Conservation (phyloP, 23 tunicate species). For the Oikopleura vanhoeffeni region DNA sequence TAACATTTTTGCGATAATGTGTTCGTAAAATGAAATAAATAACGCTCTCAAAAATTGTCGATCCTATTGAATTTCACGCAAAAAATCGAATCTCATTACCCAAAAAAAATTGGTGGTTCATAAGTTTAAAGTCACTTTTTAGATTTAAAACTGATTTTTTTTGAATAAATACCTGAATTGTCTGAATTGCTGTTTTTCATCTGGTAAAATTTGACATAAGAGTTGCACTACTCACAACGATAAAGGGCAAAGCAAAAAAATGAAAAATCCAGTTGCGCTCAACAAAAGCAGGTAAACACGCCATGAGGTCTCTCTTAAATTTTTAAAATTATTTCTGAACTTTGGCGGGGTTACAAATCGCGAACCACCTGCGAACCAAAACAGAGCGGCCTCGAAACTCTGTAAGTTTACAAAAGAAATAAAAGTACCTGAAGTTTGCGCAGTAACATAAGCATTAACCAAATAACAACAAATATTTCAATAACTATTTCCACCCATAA, state of each 20-base stretch:
- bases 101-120: too few species aligned
- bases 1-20: too few species aligned
- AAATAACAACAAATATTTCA: not conserved
- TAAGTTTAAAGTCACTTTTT: too few species aligned
- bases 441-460: not conserved
- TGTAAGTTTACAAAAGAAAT: too few species aligned
- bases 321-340: not conserved
- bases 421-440: not conserved
- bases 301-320: not conserved
- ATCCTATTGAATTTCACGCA: too few species aligned
- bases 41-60: too few species aligned
- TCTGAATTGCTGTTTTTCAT: not conserved
- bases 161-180: constrained; percentile 3
- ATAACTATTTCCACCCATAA: not conserved
- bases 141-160: too few species aligned
- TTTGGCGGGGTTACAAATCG: too few species aligned
- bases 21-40: too few species aligned
- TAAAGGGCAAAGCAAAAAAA: not conserved
- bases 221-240: not conserved
- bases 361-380: too few species aligned
- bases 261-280: not conserved
- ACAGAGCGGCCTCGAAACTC: too few species aligned
- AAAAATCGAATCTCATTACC: too few species aligned
- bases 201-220: not conserved
- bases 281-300: not conserved